phyloP scores from a whole-genome alignment of 2,113 vertebrate genomes.

The Notechis scutatus region DNA sequence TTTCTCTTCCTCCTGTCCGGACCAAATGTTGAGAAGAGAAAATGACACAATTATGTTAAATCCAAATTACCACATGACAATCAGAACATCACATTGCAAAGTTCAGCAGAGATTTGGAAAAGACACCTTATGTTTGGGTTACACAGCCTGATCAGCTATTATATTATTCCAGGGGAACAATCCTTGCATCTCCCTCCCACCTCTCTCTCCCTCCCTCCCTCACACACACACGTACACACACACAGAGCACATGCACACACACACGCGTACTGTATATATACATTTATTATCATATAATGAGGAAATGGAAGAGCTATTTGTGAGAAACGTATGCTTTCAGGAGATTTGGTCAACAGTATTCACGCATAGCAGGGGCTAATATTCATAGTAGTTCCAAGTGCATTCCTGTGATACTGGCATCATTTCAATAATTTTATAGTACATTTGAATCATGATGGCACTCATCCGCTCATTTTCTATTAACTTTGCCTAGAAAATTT shows the following conservation, averaged over 20 bases:
- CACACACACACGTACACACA: neutral
- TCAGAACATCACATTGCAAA: neutral
- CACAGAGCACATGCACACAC: neutral
- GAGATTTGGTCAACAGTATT: constrained; percentile 66
- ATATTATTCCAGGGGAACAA: neutral
- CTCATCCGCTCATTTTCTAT: constrained; percentile 70
- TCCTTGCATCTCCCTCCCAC: neutral
- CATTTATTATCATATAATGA: neutral
- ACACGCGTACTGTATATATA: neutral
- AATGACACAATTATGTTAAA: constrained; percentile 17
- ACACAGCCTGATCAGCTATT: fast-evolving
- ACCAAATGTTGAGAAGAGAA: constrained; percentile 29
- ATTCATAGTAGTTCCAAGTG: constrained; percentile 54
- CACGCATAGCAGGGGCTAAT: constrained; percentile 63
- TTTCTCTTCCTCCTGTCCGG: constrained; percentile 26
- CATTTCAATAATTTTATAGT: constrained; percentile 73
- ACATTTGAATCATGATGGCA: constrained; percentile 64
- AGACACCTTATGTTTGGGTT: neutral
- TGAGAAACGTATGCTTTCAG: constrained; percentile 32
- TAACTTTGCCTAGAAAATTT: constrained; percentile 67
- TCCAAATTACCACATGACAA: neutral
- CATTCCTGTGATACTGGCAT: constrained; percentile 70
- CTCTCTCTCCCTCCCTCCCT: too few relatives aligned
- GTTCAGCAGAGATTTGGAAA: neutral
- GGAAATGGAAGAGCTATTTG: neutral